Conservation (phyloP, 2,113 vertebrate species). For the Dicaeum eximium region DNA sequence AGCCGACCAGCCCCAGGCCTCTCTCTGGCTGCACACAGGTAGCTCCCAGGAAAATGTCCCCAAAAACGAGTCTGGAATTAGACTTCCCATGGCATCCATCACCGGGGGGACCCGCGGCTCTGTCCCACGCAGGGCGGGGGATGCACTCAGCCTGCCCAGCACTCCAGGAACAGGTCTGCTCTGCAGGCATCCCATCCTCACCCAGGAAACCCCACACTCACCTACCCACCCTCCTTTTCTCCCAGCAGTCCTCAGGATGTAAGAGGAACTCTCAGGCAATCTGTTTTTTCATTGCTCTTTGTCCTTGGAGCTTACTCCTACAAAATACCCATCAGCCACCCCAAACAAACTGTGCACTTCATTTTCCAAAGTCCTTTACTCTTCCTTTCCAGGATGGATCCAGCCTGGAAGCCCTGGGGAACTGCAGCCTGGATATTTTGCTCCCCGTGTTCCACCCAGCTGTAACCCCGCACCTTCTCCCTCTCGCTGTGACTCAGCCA, state of each 20-base stretch:
- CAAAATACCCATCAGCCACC: not conserved
- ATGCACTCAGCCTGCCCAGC: not conserved
- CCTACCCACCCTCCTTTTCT: fast-evolving
- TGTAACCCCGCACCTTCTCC: fast-evolving
- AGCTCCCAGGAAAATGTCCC: fast-evolving
- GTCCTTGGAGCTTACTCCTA: not conserved
- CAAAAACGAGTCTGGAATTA: fast-evolving
- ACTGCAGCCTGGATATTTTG: not conserved
- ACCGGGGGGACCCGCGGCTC: fast-evolving
- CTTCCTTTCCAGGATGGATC: not conserved
- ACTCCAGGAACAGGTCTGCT: not conserved
- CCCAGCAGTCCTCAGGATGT: not conserved
- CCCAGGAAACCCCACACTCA: not conserved
- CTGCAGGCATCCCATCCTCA: not conserved
- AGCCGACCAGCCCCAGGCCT: not conserved
- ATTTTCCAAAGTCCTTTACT: not conserved
- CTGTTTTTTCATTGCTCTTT: not conserved
- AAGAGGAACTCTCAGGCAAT: not conserved
- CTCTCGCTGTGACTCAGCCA: fast-evolving
- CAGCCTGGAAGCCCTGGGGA: not conserved
- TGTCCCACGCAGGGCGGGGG: fast-evolving
- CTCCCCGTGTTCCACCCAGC: not conserved
- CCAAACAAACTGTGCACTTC: not conserved
- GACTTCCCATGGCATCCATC: fast-evolving
- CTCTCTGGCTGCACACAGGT: not conserved